Base-by-base conservation (phyloP, 2,113 vertebrate species). In the Motacilla alba region DNA sequence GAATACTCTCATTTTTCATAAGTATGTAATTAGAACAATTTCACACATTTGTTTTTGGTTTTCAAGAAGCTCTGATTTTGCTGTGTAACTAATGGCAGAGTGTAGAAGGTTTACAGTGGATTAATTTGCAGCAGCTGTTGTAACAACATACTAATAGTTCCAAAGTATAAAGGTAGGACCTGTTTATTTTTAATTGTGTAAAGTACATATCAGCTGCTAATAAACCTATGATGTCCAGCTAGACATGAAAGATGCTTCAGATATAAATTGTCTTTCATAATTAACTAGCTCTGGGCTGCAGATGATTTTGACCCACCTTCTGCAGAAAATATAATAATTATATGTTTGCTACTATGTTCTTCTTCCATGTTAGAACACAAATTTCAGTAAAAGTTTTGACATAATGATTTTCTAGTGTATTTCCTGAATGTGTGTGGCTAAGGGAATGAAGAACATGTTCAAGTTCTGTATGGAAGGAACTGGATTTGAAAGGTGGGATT, bases 101-200 rank as follows among this genome's bases (percentile, higher is more conserved):
- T 70, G 60, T 70, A 67, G 81, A 83, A 88, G 62, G 73, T 94
- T 94, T 96, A 94, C 88, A 74, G 80, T 87, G 87, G 83, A 97
- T 94, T 96, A 96, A 96, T 93, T 95, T 86, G 43, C 89, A 95
- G 53, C 95, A 97, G 85, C 85, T 97, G 94, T 87, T 95, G 73
- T 89, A 95, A 47, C 79, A 94, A 84, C 59, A 75, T 83, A 64
- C 39, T 93, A 96, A 97, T 93, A 95, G 83, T 94, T 97, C 73
- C 58, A 77, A 72, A 94, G 79, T 96, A 89, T 87, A 87, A 91
- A 89, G 93, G 86, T 90, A 96, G 85, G 75, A 63, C 83, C 23
- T 89, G 74, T 87, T 96, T 95, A 72, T 92, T 91, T 84, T 84
- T 90, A 95, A 93, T 66, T 94, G 55, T 92, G 33, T 83, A 89